Conservation (phyloP, 92 coral and sea anemone genomes). For the Diadumene lineata region DNA sequence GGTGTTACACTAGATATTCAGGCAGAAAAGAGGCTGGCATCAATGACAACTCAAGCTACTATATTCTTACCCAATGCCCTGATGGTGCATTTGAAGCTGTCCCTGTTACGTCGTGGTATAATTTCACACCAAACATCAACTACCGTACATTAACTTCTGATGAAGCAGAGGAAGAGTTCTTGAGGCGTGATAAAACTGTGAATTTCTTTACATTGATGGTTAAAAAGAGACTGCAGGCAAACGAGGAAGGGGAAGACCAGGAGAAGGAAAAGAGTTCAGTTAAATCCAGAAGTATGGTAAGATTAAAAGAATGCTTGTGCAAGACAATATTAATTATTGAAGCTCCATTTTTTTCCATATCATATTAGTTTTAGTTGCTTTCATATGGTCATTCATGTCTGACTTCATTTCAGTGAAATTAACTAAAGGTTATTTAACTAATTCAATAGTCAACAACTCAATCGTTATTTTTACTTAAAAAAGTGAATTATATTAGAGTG, state of each 20-base stretch:
- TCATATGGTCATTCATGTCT: too few species aligned
- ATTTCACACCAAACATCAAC: slow-evolving; percentile 87
- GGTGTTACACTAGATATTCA: slow-evolving; percentile 85
- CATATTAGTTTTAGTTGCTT: too few species aligned
- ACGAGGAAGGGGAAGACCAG: slow-evolving; percentile 59
- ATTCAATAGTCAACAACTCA: too few species aligned
- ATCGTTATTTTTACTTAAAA: too few species aligned
- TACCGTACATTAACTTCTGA: slow-evolving; percentile 90
- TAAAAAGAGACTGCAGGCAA: slow-evolving; percentile 79
- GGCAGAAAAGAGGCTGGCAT: slow-evolving; percentile 94
- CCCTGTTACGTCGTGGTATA: slow-evolving; percentile 88
- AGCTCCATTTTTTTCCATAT: too few species aligned
- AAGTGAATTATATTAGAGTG: too few species aligned
- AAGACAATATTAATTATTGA: too few species aligned
- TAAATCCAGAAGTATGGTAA: slow-evolving; percentile 44
- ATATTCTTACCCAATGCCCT: slow-evolving; percentile 84
- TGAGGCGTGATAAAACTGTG: slow-evolving; percentile 78
- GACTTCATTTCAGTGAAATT: too few species aligned
- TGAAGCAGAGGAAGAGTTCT: slow-evolving; percentile 95
- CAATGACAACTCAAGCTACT: slow-evolving; percentile 87
- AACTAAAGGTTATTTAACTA: too few species aligned
- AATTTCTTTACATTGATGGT: slow-evolving; percentile 94
- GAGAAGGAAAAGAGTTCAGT: slow-evolving; percentile 47
- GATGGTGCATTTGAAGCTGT: slow-evolving; percentile 98
- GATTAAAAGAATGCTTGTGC: too few species aligned